Percentiles rank a stretch among this genome's conserved stretches.
phyloP scores from a whole-genome alignment of 1,140 invertebrate species.

The Cotesia typhae region DNA sequence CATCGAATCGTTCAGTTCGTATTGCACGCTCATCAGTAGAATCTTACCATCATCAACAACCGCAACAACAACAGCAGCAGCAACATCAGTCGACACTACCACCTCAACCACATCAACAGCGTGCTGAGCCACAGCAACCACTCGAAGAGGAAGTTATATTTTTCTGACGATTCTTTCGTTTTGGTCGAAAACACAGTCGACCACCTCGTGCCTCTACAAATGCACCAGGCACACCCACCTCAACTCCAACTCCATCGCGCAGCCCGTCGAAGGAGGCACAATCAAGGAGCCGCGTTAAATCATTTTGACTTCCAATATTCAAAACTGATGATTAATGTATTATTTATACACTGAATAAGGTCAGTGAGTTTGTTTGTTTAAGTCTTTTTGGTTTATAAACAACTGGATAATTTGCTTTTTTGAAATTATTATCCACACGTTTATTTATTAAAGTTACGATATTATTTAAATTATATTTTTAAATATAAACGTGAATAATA shows the following conservation, averaged over 20 bases:
- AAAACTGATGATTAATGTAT: not conserved
- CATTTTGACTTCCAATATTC: conserved; percentile 59
- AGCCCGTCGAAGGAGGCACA: conserved; percentile 50
- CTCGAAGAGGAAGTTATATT: conserved; percentile 66
- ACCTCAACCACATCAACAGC: conserved; percentile 46
- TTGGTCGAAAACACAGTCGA: conserved; percentile 59
- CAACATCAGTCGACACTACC: conserved; percentile 44
- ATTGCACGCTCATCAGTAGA: conserved; percentile 51
- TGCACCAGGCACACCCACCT: conserved; percentile 42
- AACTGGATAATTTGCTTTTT: too few relatives aligned
- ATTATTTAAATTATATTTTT: too few relatives aligned
- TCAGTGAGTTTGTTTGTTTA: conserved; percentile 5
- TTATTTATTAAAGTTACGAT: too few relatives aligned
- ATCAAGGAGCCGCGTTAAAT: conserved; percentile 59
- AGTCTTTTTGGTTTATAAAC: not conserved
- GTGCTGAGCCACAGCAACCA: conserved; percentile 46
- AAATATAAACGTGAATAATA: too few relatives aligned
- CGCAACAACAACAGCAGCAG: conserved; percentile 40
- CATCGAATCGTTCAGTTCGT: conserved; percentile 54
- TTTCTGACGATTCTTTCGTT: conserved; percentile 66
- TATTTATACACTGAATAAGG: not conserved
- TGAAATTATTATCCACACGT: too few relatives aligned
- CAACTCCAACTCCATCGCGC: conserved; percentile 47
- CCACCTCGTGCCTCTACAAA: conserved; percentile 40
- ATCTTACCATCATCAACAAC: conserved; percentile 32